Percentiles rank a stretch among this genome's conserved stretches.
These are phyloP conservation scores for Pinna nobilis DNA, from an alignment of 1,140 invertebrate species.

Conservation along the genomic window DNA sequence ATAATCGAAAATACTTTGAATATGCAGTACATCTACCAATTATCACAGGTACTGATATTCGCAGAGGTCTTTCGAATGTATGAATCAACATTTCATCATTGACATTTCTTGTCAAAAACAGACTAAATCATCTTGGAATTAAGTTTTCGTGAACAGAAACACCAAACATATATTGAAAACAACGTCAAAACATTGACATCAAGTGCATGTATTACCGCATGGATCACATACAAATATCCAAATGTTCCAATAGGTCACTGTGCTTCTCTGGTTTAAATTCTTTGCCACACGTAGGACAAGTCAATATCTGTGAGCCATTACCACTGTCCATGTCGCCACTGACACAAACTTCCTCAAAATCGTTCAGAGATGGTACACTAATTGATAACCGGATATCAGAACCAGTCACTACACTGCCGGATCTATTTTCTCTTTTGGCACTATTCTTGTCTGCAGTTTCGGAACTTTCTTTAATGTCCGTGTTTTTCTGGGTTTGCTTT, in stretches of 20 bases:
- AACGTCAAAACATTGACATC: too few species aligned
- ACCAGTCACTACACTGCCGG: not conserved
- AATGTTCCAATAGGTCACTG: slow-evolving; percentile 6
- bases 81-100: too few species aligned
- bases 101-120: too few species aligned
- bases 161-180: too few species aligned
- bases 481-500: not conserved
- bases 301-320: slow-evolving; percentile 8
- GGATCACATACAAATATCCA: slow-evolving; percentile 15
- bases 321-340: not conserved
- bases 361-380: slow-evolving; percentile 7
- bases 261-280: slow-evolving; percentile 6
- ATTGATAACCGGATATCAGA: not conserved
- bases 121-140: too few species aligned
- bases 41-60: too few species aligned
- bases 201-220: too few species aligned
- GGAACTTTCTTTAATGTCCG: not conserved
- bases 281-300: slow-evolving; percentile 19
- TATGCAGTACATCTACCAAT: too few species aligned
- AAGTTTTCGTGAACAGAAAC: too few species aligned
- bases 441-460: not conserved
- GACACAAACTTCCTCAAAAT: slow-evolving; percentile 8
- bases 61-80: too few species aligned
- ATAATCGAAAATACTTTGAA: too few species aligned
- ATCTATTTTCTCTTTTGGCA: not conserved